phyloP scores from a whole-genome alignment of 2,888 invertebrate species.

The Lymantria monacha region DNA sequence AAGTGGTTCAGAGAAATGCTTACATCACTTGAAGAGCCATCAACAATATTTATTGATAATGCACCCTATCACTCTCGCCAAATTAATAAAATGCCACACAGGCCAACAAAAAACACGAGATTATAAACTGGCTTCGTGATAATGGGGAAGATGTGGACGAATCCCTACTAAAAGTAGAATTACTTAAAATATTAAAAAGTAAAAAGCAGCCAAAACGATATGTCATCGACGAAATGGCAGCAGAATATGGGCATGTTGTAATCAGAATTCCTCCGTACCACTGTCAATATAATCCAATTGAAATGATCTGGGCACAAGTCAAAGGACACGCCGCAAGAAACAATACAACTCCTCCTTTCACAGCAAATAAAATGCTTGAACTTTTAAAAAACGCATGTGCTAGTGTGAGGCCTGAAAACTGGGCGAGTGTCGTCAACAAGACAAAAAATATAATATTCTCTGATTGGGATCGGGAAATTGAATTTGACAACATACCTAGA shows the following conservation, averaged over 20 bases:
- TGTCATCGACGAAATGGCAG: too few species aligned
- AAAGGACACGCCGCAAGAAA: conserved; percentile 2
- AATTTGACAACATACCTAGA: neutral
- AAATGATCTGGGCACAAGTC: conserved; percentile 4
- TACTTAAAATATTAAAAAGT: too few species aligned
- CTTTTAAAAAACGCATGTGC: conserved; percentile 1
- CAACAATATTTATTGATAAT: too few species aligned
- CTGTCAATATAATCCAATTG: conserved; percentile 2
- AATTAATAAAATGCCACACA: conserved; percentile 10
- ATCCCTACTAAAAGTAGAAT: too few species aligned
- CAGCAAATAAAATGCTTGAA: conserved; percentile 1
- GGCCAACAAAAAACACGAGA: neutral
- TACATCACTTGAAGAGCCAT: too few species aligned
- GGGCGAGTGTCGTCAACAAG: conserved; percentile 4
- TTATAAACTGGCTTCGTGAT: neutral
- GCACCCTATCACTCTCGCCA: neutral
- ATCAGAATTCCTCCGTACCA: neutral
- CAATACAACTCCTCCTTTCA: conserved; percentile 2
- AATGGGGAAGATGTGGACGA: neutral
- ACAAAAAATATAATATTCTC: conserved; percentile 2
- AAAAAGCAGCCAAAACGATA: too few species aligned
- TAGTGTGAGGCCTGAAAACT: conserved; percentile 6
- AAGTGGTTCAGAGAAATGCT: too few species aligned
- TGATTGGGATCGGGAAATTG: conserved; percentile 4
- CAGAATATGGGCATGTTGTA: too few species aligned